phyloP scores from a whole-genome alignment of 2,888 invertebrate species.

The Dryadula phaetusa region DNA sequence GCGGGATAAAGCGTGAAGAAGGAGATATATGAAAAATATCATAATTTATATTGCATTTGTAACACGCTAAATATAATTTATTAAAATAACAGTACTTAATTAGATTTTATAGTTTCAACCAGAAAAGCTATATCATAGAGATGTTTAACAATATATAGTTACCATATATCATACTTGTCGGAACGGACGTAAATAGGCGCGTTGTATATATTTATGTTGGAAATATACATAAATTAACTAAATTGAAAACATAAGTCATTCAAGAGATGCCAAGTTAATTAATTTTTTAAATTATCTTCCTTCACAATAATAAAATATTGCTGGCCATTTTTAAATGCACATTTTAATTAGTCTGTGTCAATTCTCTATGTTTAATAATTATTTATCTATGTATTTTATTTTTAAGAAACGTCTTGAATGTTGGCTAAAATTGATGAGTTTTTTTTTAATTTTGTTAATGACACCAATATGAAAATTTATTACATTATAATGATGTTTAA shows the following conservation, averaged over 20 bases:
- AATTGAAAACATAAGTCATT: constrained; percentile 37
- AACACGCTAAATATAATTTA: background rate
- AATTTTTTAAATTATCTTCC: constrained; percentile 15
- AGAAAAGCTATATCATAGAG: background rate
- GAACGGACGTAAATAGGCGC: background rate
- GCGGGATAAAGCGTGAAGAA: too few species aligned
- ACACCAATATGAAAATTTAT: too few species aligned
- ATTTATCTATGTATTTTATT: too few species aligned
- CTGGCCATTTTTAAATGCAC: background rate
- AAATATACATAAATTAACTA: constrained; percentile 33
- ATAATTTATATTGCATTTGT: too few species aligned
- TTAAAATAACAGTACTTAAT: background rate
- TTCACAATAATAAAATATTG: constrained; percentile 1
- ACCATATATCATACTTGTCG: constrained; percentile 7
- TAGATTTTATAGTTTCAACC: background rate
- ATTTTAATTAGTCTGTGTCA: background rate
- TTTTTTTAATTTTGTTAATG: too few species aligned
- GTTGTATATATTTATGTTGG: constrained; percentile 24
- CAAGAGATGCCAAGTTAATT: constrained; percentile 18
- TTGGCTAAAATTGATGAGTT: too few species aligned
- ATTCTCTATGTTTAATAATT: too few species aligned
- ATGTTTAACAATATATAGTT: background rate
- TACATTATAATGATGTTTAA: too few species aligned
- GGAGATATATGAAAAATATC: too few species aligned
- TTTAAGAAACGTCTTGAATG: too few species aligned